Conservation (phyloP, 2,113 vertebrate genomes). For the Oxyura jamaicensis region DNA sequence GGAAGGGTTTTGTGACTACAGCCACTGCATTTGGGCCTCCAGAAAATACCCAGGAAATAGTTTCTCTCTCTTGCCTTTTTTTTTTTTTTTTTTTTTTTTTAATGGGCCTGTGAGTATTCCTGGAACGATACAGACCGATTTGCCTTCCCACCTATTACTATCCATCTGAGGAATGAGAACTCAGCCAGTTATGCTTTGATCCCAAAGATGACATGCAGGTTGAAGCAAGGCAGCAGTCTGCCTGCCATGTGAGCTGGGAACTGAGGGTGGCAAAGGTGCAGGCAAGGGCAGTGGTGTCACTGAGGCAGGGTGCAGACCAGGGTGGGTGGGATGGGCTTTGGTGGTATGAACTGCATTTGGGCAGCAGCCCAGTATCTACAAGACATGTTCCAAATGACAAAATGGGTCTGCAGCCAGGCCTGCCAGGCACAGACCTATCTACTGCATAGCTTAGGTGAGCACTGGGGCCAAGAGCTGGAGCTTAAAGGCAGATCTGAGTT, state of each 20-base stretch:
- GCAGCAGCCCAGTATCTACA: rapidly evolving
- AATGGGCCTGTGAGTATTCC: rapidly evolving
- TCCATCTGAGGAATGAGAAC: neutral
- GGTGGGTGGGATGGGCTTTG: neutral
- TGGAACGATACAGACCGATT: neutral
- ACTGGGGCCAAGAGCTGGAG: neutral
- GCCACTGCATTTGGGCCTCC: neutral
- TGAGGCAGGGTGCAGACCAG: neutral
- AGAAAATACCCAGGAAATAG: neutral
- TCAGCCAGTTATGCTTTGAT: neutral
- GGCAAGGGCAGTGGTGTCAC: neutral
- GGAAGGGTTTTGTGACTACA: neutral
- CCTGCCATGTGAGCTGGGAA: neutral
- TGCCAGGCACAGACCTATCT: neutral
- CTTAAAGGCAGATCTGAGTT: neutral
- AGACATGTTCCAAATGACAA: neutral
- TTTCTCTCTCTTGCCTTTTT: neutral
- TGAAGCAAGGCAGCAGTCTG: neutral
- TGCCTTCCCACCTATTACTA: neutral
- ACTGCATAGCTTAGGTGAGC: neutral
- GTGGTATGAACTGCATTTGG: neutral
- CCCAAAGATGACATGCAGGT: rapidly evolving
- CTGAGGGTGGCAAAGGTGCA: neutral
- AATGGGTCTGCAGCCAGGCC: neutral
- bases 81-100: neutral